A percentile compares a stretch with the other conserved stretches of the same genome.
Evolutionary conservation across 2,797 vertebrate genomes (phyloP).

Genomic region (Masticophis lateralis): DNA sequence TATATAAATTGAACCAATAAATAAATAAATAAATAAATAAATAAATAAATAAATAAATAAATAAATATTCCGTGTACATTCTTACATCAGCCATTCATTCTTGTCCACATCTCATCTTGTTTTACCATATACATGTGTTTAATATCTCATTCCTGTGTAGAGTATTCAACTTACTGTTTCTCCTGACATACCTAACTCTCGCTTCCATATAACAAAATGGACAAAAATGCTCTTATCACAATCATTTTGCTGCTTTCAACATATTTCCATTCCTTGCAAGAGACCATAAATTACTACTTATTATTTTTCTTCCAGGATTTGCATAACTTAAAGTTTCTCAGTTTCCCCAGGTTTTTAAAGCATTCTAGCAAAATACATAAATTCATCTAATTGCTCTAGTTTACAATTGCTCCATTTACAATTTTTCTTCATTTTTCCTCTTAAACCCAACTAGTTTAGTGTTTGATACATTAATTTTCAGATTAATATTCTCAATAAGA

Average conservation of each 20-base stretch:
- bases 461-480: background rate
- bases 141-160: background rate
- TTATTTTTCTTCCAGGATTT: background rate
- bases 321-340: background rate
- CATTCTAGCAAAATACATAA: background rate
- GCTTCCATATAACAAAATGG: background rate
- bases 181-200: background rate
- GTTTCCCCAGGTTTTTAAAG: background rate
- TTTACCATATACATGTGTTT: background rate
- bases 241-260: background rate
- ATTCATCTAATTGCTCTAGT: background rate
- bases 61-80: background rate
- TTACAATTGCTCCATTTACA: background rate
- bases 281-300: background rate
- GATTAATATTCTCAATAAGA: background rate
- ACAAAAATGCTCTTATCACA: background rate
- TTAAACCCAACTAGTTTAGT: background rate
- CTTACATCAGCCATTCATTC: background rate
- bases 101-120: background rate
- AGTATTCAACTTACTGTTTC: background rate
- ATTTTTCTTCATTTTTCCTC: background rate
- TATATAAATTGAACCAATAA: too few relatives aligned
- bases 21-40: too few relatives aligned
- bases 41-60: too few relatives aligned
- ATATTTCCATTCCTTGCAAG: background rate